Evolutionary conservation across 2,113 vertebrate genomes (phyloP).

Genomic region (Gymnocephalus cernua): DNA sequence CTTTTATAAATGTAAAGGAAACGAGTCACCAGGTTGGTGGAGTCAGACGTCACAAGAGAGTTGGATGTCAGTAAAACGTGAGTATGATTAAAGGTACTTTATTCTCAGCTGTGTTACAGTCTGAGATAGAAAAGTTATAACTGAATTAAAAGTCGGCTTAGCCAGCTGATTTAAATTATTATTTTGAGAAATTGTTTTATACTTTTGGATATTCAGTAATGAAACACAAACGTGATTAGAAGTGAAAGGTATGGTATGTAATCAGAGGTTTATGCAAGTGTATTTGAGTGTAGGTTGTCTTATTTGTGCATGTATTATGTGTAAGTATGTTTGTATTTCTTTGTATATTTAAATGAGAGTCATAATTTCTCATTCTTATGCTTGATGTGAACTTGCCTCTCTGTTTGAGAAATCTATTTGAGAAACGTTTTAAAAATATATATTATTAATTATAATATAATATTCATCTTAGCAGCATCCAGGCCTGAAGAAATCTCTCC

Average conservation of each 20-base stretch:
- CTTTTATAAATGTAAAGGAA: constrained; percentile 45
- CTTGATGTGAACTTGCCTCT: too few relatives aligned
- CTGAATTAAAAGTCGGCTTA: background rate
- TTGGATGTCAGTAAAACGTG: constrained; percentile 59
- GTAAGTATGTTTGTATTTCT: background rate
- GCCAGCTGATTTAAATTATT: background rate
- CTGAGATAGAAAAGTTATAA: background rate
- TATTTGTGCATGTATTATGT: background rate
- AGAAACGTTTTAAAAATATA: background rate
- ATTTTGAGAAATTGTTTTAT: background rate
- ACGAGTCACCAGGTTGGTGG: background rate
- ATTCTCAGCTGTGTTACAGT: background rate
- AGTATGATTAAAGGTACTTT: rapidly evolving
- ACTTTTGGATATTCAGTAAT: background rate
- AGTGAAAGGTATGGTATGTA: background rate
- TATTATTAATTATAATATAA: background rate
- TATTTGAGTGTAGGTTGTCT: background rate
- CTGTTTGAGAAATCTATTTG: background rate
- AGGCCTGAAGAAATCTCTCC: background rate
- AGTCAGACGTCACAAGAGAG: constrained; percentile 50
- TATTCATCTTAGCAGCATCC: background rate
- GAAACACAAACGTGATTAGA: background rate
- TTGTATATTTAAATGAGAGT: background rate
- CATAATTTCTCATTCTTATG: too few relatives aligned
- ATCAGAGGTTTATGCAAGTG: background rate